Evolutionary conservation across 2,888 invertebrate species (phyloP).

Genomic region (Trachelus iudaicus): DNA sequence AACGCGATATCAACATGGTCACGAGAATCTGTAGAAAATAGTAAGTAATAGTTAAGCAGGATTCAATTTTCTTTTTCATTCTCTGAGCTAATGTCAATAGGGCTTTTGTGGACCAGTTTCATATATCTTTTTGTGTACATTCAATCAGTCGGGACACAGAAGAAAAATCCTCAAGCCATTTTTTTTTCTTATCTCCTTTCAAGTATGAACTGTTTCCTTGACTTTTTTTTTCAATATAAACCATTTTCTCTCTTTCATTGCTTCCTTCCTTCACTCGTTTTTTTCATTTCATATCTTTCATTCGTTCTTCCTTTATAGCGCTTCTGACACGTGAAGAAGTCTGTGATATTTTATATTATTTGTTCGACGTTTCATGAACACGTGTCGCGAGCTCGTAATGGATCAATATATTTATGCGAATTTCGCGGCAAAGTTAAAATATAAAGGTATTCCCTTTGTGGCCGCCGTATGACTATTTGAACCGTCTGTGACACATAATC

Average conservation of each 20-base stretch:
- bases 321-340: not conserved
- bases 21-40: not conserved
- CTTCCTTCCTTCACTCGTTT: constrained; percentile 5
- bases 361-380: not conserved
- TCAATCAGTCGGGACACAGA: not conserved
- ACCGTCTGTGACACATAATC: not conserved
- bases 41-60: not conserved
- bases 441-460: not conserved
- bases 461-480: not conserved
- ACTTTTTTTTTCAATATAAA: constrained; percentile 10
- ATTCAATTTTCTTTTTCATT: not conserved
- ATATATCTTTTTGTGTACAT: not conserved
- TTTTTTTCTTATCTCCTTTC: not conserved
- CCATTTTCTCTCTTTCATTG: not conserved
- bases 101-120: not conserved
- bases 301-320: constrained; percentile 7
- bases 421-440: not conserved
- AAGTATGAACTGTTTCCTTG: constrained; percentile 8
- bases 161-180: not conserved
- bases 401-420: not conserved
- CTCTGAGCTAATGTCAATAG: not conserved
- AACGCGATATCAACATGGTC: not conserved
- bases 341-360: not conserved
- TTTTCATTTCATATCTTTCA: constrained; percentile 11
- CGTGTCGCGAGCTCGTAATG: not conserved